A percentile compares a stretch with the other conserved stretches of the same genome.
phyloP scores from a whole-genome alignment of 2,797 vertebrate species.

The Esox lucius region DNA sequence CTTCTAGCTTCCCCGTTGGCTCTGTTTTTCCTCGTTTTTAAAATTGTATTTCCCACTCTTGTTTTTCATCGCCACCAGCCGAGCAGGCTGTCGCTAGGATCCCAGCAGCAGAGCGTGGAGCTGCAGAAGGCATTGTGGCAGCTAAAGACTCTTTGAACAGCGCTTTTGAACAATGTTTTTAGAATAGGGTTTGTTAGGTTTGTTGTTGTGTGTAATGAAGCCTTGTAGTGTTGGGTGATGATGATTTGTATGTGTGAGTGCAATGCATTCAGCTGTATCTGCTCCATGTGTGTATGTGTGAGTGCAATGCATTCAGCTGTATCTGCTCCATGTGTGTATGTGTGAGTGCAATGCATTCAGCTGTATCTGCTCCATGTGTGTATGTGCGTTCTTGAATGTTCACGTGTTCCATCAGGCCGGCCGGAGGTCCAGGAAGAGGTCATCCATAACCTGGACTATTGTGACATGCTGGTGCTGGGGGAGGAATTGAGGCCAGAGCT shows the following conservation, averaged over 20 bases:
- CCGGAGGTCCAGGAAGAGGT: constrained; percentile 83
- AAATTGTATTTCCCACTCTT: neutral
- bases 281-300: neutral
- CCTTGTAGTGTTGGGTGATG: too few species aligned
- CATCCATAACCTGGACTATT: constrained; percentile 94
- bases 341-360: neutral
- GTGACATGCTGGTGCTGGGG: constrained; percentile 89
- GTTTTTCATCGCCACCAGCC: too few species aligned
- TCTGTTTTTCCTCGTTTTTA: neutral
- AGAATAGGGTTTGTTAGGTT: neutral
- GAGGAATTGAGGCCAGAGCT: constrained; percentile 82
- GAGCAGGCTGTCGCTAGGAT: too few species aligned
- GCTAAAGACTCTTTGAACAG: too few species aligned
- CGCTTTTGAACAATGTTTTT: too few species aligned
- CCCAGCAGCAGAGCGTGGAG: too few species aligned
- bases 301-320: neutral
- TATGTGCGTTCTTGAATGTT: constrained; percentile 2
- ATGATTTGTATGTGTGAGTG: neutral
- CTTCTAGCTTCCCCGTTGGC: neutral
- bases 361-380: neutral
- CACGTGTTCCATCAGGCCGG: constrained; percentile 69
- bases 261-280: neutral
- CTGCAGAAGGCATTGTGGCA: too few species aligned
- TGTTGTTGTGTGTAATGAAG: neutral
- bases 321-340: neutral